These are phyloP conservation scores for Pseudopleuronectes americanus DNA, from an alignment of 2,797 vertebrate species.

Conservation along the genomic window DNA sequence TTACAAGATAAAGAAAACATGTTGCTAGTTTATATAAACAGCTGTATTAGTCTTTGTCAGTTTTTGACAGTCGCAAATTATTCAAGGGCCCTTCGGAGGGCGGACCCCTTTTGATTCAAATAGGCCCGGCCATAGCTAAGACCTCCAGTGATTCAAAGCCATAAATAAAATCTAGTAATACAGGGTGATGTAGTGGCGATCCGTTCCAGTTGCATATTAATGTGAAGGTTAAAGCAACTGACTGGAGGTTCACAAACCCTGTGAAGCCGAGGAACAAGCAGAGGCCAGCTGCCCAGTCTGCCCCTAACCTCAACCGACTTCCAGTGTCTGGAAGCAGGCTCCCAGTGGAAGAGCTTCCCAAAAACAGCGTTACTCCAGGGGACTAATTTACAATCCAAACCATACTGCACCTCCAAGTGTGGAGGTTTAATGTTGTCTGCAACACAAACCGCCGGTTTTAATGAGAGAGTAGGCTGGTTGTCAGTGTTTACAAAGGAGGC, in stretches of 20 bases:
- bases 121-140: background rate
- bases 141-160: background rate
- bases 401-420: slow-evolving; percentile 42
- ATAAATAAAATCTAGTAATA: slow-evolving; percentile 13
- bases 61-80: background rate
- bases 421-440: slow-evolving; percentile 48
- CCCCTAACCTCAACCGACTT: slow-evolving; percentile 49
- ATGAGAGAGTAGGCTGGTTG: slow-evolving; percentile 46
- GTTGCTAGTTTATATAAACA: too few species aligned
- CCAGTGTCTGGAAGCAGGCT: slow-evolving; percentile 43
- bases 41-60: too few species aligned
- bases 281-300: slow-evolving; percentile 37
- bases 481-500: slow-evolving; percentile 59
- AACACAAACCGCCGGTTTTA: slow-evolving; percentile 42
- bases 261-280: slow-evolving; percentile 34
- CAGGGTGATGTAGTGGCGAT: slow-evolving; percentile 20
- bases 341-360: slow-evolving; percentile 38
- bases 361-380: slow-evolving; percentile 24
- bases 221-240: slow-evolving; percentile 48
- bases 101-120: background rate
- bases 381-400: slow-evolving; percentile 39
- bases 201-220: slow-evolving; percentile 46
- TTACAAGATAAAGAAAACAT: too few species aligned
- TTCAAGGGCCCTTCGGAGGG: background rate
- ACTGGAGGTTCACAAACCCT: slow-evolving; percentile 38